Percentiles rank a stretch among this genome's conserved stretches.
Conservation (phyloP, 92 coral and sea anemone genomes). For the Parazoanthus swiftii region DNA sequence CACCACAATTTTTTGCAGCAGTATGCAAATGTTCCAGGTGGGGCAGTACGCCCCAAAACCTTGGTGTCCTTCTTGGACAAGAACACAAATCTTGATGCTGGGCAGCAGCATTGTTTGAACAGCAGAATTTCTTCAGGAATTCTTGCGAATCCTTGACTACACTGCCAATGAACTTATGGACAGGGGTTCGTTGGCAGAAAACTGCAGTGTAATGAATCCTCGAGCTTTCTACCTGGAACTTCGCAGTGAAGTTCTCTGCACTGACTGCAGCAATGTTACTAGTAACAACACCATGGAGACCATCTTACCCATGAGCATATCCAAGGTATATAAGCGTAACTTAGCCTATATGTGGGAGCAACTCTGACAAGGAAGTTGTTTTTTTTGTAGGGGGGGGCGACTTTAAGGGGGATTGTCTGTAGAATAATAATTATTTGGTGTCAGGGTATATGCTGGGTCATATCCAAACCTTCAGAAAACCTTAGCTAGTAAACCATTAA, state of each 20-base stretch:
- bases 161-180: background rate
- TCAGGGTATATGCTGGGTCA: too few relatives aligned
- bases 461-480: too few relatives aligned
- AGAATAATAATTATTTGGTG: too few relatives aligned
- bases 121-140: constrained; percentile 13
- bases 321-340: background rate
- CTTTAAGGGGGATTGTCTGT: too few relatives aligned
- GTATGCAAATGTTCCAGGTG: background rate
- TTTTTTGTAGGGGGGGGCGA: too few relatives aligned
- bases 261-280: background rate
- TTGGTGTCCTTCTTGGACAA: background rate
- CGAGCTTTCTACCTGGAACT: background rate
- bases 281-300: background rate
- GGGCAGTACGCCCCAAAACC: background rate
- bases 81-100: background rate
- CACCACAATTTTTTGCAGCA: constrained; percentile 5
- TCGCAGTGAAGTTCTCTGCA: constrained; percentile 19
- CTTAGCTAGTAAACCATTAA: too few relatives aligned
- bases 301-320: background rate
- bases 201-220: background rate
- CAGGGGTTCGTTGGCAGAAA: background rate
- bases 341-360: too few relatives aligned
- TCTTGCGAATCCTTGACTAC: background rate
- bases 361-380: too few relatives aligned
- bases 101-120: background rate